These are phyloP conservation scores for Oligia strigilis DNA, from an alignment of 2,888 invertebrate species.

Conservation along the genomic window DNA sequence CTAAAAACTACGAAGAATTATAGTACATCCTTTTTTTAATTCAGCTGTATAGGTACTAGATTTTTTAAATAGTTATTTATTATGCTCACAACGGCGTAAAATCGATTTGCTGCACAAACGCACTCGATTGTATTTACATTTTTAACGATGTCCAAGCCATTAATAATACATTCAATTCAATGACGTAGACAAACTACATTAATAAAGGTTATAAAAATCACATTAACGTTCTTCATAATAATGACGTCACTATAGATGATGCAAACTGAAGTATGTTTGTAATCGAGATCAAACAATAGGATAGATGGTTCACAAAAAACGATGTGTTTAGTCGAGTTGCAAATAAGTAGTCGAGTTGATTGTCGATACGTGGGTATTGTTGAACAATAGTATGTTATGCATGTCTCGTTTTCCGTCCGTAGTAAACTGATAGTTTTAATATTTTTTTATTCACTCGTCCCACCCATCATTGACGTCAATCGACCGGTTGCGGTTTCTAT, in stretches of 20 bases:
- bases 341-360: conserved; percentile 68
- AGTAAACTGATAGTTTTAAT: conserved; percentile 87
- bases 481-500: conserved; percentile 78
- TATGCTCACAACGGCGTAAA: conserved; percentile 6
- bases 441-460: conserved; percentile 83
- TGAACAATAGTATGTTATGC: conserved; percentile 85
- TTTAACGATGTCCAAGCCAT: conserved; percentile 21
- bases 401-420: conserved; percentile 80
- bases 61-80: not conserved
- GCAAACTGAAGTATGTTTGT: conserved; percentile 45
- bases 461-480: conserved; percentile 89
- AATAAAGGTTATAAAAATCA: conserved; percentile 58
- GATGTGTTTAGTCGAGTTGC: conserved; percentile 50
- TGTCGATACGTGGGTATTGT: conserved; percentile 68
- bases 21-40: not conserved
- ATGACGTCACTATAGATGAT: conserved; percentile 54
- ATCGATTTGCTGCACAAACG: conserved; percentile 21
- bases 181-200: conserved; percentile 47
- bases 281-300: conserved; percentile 61
- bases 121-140: conserved; percentile 33
- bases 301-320: conserved; percentile 55
- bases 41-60: not conserved
- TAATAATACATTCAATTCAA: conserved; percentile 36
- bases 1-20: not conserved
- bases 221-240: conserved; percentile 29